phyloP scores from a whole-genome alignment of 2,797 vertebrate genomes.

The Oreochromis grahami region DNA sequence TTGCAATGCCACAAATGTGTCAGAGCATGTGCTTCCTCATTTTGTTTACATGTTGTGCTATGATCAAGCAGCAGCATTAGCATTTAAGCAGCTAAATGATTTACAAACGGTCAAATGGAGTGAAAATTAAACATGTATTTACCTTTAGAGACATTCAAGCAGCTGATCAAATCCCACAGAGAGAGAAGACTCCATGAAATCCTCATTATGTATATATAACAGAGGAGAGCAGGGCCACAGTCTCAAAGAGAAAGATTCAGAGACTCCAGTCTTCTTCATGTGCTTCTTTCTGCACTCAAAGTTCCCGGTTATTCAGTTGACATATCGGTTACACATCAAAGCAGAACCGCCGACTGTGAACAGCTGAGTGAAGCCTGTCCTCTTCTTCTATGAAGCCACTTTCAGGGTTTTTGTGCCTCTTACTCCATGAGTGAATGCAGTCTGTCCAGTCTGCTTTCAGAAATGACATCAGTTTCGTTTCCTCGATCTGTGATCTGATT shows the following conservation, averaged over 20 bases:
- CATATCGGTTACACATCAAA: fast-evolving
- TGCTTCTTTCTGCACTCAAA: not conserved
- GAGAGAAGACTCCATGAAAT: not conserved
- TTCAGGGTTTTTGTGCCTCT: no score
- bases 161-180: not conserved
- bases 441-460: no score
- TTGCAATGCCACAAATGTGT: not conserved
- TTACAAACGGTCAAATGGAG: not conserved
- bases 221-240: not conserved
- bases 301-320: fast-evolving
- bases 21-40: not conserved
- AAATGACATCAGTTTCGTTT: no score
- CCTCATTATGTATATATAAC: not conserved
- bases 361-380: no score
- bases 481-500: no score
- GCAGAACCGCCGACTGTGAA: no score
- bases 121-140: not conserved
- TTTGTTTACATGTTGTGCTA: not conserved
- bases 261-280: no score
- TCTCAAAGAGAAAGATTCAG: no score
- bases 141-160: not conserved
- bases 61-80: no score
- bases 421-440: no score
- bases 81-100: not conserved
- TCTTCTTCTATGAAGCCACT: no score